Base-by-base conservation (phyloP, 1,140 invertebrate species). In the Drosophila sturtevanti region DNA sequence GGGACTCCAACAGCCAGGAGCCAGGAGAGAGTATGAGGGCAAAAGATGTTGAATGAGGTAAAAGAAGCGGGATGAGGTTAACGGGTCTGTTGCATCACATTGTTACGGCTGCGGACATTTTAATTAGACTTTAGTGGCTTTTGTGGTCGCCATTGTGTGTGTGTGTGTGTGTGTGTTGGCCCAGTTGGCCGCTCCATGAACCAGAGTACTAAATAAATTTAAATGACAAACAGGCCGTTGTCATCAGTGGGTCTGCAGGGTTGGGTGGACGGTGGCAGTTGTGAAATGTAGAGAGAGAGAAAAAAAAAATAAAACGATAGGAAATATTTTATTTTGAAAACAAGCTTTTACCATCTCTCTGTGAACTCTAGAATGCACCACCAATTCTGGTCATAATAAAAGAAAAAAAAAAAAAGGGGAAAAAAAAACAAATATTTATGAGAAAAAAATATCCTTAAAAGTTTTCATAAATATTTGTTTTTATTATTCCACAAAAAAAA, bases 121-220 rank as follows among this genome's bases (percentile, higher is more conserved):
- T 76, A 76, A 76, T 76, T 76, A 76, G 72, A 77, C 74, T 77
- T 77, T 77, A 68, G 74, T 77, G 74, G 74, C 72, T 77, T 76
- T 70, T 77, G 58, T 69, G 71, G 72, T 58, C 71, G 71, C 70
- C 71, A 62, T 75, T 75, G 70, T 75, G 41, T 48, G 41, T 48
- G 41, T 48, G 41, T 48, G 9, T 11, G 4, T 41, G 38, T 41
- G 38, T 41, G 38, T 41, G 38, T 41, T 16, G 38, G 14, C 14
- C 38, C 38, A 41, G n/a, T 41, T 41, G 72, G 61, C 61, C 52
- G 70, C 61, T 63, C 54, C 27, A 14, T 56, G n/a, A 14, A 27
- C 14, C 54, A 27, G 52, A 72, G 71, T 55, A 74, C 72, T 72
- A 74, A 75, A 75, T 75, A 75, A 75, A 75, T 75, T 75, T 75